Percentiles rank a stretch among this genome's conserved stretches.
phyloP scores from a whole-genome alignment of 2,113 vertebrate genomes.

The Colistium nudipinnis region DNA sequence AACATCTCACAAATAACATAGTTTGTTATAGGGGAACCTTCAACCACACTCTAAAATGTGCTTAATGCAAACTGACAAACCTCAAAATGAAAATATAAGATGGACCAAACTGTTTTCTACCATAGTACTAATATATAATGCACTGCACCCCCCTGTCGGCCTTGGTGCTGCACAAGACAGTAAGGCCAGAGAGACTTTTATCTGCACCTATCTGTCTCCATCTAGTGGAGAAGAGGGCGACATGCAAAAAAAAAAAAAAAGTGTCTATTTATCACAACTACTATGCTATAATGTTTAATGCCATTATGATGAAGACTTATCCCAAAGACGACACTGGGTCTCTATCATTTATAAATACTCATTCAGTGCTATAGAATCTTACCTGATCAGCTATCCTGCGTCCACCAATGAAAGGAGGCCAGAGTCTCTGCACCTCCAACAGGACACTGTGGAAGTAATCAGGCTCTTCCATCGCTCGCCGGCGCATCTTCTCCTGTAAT shows the following conservation, averaged over 20 bases:
- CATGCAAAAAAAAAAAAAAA: neutral
- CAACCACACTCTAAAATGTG: neutral
- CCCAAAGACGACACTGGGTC: neutral
- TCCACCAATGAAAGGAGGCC: constrained; percentile 77
- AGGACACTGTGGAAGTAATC: constrained; percentile 62
- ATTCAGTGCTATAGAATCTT: neutral
- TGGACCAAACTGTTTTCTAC: neutral
- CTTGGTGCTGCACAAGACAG: neutral
- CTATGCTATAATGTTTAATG: neutral
- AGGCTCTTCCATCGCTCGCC: constrained; percentile 42
- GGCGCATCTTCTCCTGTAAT: constrained; percentile 31
- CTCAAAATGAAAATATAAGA: neutral
- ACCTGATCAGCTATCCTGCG: constrained; percentile 69
- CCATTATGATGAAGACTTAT: neutral
- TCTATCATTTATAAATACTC: neutral
- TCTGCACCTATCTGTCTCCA: constrained; percentile 33
- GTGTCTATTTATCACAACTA: neutral
- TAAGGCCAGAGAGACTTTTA: neutral
- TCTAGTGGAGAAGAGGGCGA: constrained; percentile 46
- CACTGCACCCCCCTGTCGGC: neutral
- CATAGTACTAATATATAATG: neutral
- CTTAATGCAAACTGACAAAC: neutral
- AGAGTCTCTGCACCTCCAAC: constrained; percentile 73
- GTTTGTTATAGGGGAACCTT: neutral
- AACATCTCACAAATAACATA: neutral